These are phyloP conservation scores for Cataglyphis cursor DNA, from an alignment of 2,888 invertebrate species.

Conservation along the genomic window DNA sequence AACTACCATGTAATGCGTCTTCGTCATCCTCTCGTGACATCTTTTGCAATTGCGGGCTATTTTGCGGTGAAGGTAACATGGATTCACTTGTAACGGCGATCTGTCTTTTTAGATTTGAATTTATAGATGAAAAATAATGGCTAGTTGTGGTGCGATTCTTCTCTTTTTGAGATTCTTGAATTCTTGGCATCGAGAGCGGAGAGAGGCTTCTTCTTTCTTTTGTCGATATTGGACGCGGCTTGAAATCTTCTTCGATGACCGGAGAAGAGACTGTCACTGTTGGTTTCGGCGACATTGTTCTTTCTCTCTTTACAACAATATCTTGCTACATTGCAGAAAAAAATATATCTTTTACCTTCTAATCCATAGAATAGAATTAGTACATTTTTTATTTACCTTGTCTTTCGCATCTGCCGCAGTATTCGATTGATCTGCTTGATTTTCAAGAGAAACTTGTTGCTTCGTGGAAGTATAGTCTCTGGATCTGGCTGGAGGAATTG, in stretches of 20 bases:
- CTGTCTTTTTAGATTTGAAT: slow-evolving; percentile 62
- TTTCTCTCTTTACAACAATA: slow-evolving; percentile 39
- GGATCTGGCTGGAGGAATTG: slow-evolving; percentile 76
- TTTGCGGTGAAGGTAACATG: slow-evolving; percentile 18
- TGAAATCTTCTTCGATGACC: slow-evolving; percentile 70
- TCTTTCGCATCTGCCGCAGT: neutral
- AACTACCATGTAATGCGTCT: slow-evolving; percentile 89
- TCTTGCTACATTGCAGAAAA: slow-evolving; percentile 24
- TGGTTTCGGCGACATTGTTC: slow-evolving; percentile 36
- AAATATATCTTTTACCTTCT: neutral
- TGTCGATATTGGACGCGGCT: slow-evolving; percentile 61
- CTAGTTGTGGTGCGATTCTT: slow-evolving; percentile 19
- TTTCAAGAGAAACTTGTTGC: slow-evolving; percentile 49
- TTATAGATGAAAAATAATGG: slow-evolving; percentile 30
- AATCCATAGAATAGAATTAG: neutral
- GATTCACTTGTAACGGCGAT: slow-evolving; percentile 53
- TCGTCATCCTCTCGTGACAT: slow-evolving; percentile 81
- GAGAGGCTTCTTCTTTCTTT: slow-evolving; percentile 77
- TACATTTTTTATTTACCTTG: slow-evolving; percentile 49
- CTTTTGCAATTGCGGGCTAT: slow-evolving; percentile 52
- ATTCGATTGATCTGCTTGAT: slow-evolving; percentile 55
- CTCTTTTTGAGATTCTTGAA: slow-evolving; percentile 60
- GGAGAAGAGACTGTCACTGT: slow-evolving; percentile 68
- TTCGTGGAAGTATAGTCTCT: slow-evolving; percentile 71
- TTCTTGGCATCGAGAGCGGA: slow-evolving; percentile 69